A percentile compares a stretch with the other conserved stretches of the same genome.
Evolutionary conservation across 2,888 invertebrate genomes (phyloP).

Genomic region (Meiosimyza platycephala): DNA sequence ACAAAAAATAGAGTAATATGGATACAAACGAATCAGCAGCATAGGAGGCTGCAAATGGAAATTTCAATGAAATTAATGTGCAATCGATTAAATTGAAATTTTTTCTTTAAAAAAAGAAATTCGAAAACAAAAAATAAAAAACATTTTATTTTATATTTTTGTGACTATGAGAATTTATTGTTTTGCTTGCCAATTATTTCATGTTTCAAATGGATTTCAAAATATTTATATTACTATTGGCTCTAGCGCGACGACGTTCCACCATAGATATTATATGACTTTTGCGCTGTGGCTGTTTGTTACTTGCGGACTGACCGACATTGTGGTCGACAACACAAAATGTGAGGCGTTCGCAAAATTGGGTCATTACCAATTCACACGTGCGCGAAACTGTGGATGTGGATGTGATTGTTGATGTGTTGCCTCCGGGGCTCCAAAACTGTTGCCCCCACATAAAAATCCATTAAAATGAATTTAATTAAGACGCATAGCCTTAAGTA

Average conservation of each 20-base stretch:
- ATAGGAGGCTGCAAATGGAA: background rate
- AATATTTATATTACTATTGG: constrained; percentile 32
- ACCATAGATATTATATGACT: constrained; percentile 4
- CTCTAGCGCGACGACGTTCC: constrained; percentile 38
- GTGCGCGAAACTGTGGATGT: constrained; percentile 2
- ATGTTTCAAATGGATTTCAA: constrained; percentile 6
- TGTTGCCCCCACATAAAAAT: constrained; percentile 12
- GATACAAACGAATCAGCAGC: background rate
- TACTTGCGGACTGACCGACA: constrained; percentile 47
- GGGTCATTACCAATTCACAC: constrained; percentile 57
- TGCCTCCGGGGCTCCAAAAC: background rate
- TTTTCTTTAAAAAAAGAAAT: background rate
- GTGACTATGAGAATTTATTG: background rate
- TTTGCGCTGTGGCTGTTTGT: constrained; percentile 48
- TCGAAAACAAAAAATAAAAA: too few relatives aligned
- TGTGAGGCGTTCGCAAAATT: constrained; percentile 54
- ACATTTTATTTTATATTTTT: constrained; percentile 12
- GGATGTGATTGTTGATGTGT: background rate
- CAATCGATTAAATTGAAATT: background rate
- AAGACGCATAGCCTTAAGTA: background rate
- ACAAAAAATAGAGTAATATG: background rate
- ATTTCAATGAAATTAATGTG: constrained; percentile 17
- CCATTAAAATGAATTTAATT: background rate
- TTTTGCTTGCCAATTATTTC: constrained; percentile 2
- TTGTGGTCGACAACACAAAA: constrained; percentile 44